Conservation (phyloP, 2,113 vertebrate species). For the Tympanuchus pallidicinctus region DNA sequence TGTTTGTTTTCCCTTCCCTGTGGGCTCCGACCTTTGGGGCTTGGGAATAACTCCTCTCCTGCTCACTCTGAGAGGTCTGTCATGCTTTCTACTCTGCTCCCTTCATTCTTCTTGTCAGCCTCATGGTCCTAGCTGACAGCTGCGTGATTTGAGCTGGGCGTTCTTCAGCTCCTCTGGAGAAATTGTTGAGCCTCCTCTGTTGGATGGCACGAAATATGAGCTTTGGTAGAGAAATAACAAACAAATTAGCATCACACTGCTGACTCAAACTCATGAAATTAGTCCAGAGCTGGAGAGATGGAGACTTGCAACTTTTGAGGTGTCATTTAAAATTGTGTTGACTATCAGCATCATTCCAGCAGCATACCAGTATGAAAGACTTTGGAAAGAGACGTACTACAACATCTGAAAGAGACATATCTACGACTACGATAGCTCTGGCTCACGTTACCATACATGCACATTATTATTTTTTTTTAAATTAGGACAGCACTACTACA, state of each 20-base stretch:
- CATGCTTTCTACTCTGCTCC: neutral
- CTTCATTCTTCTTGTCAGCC: neutral
- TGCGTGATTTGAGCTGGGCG: neutral
- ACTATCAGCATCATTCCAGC: neutral
- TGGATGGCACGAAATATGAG: neutral
- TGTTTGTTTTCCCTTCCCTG: neutral
- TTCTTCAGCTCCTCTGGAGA: neutral
- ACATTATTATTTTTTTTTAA: neutral
- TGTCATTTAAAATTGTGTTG: neutral
- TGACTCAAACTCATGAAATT: neutral
- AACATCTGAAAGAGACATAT: neutral
- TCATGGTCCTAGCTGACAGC: fast-evolving
- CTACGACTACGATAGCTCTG: neutral
- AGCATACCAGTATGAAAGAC: neutral
- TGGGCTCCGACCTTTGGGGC: neutral
- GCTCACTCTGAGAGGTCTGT: fast-evolving
- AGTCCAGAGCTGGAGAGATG: neutral
- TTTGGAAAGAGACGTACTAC: neutral
- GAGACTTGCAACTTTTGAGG: neutral
- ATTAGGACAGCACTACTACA: neutral
- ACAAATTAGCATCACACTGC: neutral
- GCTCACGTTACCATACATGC: neutral
- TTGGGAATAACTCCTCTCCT: neutral
- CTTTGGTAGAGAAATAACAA: neutral
- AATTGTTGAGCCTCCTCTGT: neutral